Evolutionary conservation across 2,888 invertebrate species (phyloP).

Genomic region (Torymus texanus): DNA sequence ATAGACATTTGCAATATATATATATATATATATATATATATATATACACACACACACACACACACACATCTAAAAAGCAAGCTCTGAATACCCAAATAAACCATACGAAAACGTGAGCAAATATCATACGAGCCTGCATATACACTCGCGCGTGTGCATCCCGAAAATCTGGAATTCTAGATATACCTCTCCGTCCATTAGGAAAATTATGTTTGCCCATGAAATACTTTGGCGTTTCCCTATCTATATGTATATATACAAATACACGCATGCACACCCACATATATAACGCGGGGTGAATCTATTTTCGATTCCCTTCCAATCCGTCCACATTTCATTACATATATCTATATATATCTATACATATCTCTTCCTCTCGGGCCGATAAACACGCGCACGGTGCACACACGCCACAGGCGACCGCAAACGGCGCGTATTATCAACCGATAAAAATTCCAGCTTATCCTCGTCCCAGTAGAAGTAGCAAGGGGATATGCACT

Average conservation of each 20-base stretch:
- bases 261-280: not conserved
- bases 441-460: slow-evolving; percentile 12
- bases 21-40: too few species aligned
- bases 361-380: not conserved
- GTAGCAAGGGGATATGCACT: slow-evolving; percentile 24
- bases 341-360: not conserved
- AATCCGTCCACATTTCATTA: not conserved
- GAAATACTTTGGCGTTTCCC: slow-evolving; percentile 17
- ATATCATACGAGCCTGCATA: too few species aligned
- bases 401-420: not conserved
- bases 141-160: slow-evolving; percentile 27
- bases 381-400: slow-evolving; percentile 7
- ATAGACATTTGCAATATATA: too few species aligned
- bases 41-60: too few species aligned
- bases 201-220: slow-evolving; percentile 42
- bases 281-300: not conserved
- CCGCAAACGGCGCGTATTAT: slow-evolving; percentile 5
- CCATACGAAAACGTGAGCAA: too few species aligned
- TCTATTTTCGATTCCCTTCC: slow-evolving; percentile 19
- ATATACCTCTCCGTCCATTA: slow-evolving; percentile 23
- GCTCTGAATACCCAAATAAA: too few species aligned
- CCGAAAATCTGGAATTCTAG: slow-evolving; percentile 23
- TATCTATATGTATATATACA: too few species aligned
- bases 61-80: too few species aligned
- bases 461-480: not conserved